Base-by-base conservation (phyloP, 2,797 vertebrate genomes). In the Chelon auratus region DNA sequence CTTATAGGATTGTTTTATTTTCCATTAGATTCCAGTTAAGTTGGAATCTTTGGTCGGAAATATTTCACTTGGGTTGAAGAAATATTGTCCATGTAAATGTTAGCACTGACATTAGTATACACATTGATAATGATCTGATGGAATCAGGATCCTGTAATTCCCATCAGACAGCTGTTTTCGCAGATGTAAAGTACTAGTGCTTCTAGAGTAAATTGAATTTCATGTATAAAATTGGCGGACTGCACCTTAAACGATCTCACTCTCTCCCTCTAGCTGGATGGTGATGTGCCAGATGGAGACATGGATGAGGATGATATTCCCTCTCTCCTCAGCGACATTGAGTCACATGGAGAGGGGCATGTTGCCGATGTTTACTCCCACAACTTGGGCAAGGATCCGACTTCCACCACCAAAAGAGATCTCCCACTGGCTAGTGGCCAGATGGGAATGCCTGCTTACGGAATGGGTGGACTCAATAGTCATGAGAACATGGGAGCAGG, bases 281-380 rank as follows among this genome's bases (percentile, higher is more conserved):
- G 80, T 18, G 91, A 89, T 7, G 76, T 83, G 13, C 89, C 62
- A 20, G 90, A 91, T 2, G 84, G 71, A 39, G 93, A 93, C 30
- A 91, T 95, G 48, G 96, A 97, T 22, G 97, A 98, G 58, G 97
- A 97, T 57, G 96, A 97, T 78, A 84, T 98, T 75, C 96, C 96
- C 2, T 95, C 96, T 1, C 95, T 98, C 72, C 92, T 97, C 52
- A 95, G 95, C 2, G 96, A 97, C 88, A 95, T 97, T 0, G 95
- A 96, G 68, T 85, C 82, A 0, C 82, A 36, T 70, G 94, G 94
- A 33, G 96, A 97, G 71, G 95, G 89, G 0, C 95, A 96, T 15
- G 85, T 95, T 1, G 92, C 94, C 0, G 95, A 97, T 39, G 85
- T 90, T 62, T 98, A 96, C 60, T 91, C 95, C 15, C 95, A 96